phyloP scores from a whole-genome alignment of 1,140 invertebrate species.

The Acromyrmex heyeri region DNA sequence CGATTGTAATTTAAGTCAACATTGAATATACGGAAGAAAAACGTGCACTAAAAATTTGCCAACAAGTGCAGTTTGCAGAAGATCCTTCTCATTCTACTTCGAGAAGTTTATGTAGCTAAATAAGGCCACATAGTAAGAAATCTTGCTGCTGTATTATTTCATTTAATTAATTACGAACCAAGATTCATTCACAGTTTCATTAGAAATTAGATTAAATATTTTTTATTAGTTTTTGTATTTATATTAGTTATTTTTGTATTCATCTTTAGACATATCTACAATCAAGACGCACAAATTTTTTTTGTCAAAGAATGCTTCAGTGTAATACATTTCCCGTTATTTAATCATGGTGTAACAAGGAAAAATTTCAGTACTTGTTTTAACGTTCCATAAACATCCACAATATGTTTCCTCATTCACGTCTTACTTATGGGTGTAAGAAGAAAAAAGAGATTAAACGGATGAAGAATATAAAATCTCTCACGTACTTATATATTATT shows the following conservation, averaged over 20 bases:
- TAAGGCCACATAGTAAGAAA: background rate
- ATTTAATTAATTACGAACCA: conserved; percentile 56
- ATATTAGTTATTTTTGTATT: background rate
- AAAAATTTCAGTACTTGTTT: background rate
- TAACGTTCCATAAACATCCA: background rate
- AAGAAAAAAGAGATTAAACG: background rate
- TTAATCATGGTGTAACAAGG: background rate
- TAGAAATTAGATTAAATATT: conserved; percentile 55
- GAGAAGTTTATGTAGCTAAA: background rate
- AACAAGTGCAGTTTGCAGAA: conserved; percentile 26
- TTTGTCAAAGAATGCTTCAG: background rate
- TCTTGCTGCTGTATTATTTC: conserved; percentile 15
- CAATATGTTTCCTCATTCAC: background rate
- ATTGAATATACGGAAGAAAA: conserved; percentile 37
- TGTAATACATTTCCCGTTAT: background rate
- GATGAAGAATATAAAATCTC: background rate
- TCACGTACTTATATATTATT: background rate
- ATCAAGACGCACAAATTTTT: conserved; percentile 24
- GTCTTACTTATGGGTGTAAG: background rate
- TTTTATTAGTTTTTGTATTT: no score
- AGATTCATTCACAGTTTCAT: conserved; percentile 38
- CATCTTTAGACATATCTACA: conserved; percentile 3
- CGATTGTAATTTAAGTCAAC: conserved; percentile 46
- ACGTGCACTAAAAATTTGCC: conserved; percentile 8
- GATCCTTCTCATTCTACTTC: background rate